Evolutionary conservation across 1,140 invertebrate species (phyloP).

Genomic region (Pachypeltis micranthus): DNA sequence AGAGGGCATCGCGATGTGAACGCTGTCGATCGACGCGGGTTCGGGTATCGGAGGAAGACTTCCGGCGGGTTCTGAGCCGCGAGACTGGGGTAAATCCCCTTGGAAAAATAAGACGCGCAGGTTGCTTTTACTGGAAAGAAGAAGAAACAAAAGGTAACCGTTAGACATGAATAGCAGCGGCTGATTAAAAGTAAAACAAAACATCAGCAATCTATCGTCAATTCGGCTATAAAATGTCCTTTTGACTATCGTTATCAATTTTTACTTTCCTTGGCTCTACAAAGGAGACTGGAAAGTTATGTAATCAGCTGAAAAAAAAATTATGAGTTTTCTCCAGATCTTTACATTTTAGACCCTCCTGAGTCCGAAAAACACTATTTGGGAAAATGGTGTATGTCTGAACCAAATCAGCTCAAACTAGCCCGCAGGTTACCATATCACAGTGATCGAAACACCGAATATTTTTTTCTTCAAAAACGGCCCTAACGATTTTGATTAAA

Average conservation of each 20-base stretch:
- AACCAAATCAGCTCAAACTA: too few relatives aligned
- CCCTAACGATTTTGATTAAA: too few relatives aligned
- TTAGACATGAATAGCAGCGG: neutral
- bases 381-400: too few relatives aligned
- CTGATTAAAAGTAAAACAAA: too few relatives aligned
- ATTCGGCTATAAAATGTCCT: neutral
- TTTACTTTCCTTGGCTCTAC: neutral
- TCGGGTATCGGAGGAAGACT: slow-evolving; percentile 15
- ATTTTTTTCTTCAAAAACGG: too few relatives aligned
- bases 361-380: too few relatives aligned
- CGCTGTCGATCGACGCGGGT: slow-evolving; percentile 9
- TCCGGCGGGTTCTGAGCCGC: neutral
- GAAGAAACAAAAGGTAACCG: neutral
- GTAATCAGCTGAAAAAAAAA: neutral
- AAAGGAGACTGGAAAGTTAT: neutral
- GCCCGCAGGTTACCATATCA: too few relatives aligned
- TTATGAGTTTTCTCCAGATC: too few relatives aligned
- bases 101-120: slow-evolving; percentile 26
- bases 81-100: slow-evolving; percentile 9
- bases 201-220: too few relatives aligned
- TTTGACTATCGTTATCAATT: too few relatives aligned
- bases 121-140: slow-evolving; percentile 14
- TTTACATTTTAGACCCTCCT: too few relatives aligned
- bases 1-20: slow-evolving; percentile 6
- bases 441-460: too few relatives aligned